Evolutionary conservation across 2,113 vertebrate species (phyloP).

Genomic region (Xiphophorus couchianus): DNA sequence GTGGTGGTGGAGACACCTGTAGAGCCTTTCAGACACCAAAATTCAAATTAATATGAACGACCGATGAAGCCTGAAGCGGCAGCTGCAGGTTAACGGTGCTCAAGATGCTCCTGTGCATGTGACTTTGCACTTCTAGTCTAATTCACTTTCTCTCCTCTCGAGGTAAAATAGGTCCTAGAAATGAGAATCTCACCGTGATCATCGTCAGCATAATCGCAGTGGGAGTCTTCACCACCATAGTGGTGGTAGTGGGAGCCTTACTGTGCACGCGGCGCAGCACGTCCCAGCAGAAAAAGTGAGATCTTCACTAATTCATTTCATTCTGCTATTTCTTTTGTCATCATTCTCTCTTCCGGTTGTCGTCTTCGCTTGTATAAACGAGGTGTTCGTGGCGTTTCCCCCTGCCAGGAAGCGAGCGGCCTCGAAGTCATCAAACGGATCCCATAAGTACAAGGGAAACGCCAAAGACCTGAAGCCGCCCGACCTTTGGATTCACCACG

Average conservation of each 20-base stretch:
- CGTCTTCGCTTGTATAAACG: not conserved
- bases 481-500: constrained; percentile 98
- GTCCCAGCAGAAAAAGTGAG: constrained; percentile 97
- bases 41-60: not conserved
- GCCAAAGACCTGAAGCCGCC: constrained; percentile 98
- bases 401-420: constrained; percentile 90
- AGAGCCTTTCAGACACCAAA: not conserved
- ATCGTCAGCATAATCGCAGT: constrained; percentile 94
- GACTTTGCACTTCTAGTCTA: not conserved
- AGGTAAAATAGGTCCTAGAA: constrained; percentile 89
- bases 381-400: not conserved
- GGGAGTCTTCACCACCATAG: constrained; percentile 91
- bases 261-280: constrained; percentile 93
- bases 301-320: not conserved
- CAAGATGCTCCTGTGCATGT: not conserved
- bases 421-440: constrained; percentile 93
- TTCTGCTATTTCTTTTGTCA: no score
- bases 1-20: not conserved
- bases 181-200: constrained; percentile 89
- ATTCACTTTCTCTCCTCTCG: constrained; percentile 32
- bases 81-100: no score
- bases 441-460: constrained; percentile 98
- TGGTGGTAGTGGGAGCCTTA: constrained; percentile 92
- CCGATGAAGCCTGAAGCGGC: not conserved
- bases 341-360: no score